Percentiles rank a stretch among this genome's conserved stretches.
Conservation (phyloP, 2,888 invertebrate genomes). For the Drosophila rubida region DNA sequence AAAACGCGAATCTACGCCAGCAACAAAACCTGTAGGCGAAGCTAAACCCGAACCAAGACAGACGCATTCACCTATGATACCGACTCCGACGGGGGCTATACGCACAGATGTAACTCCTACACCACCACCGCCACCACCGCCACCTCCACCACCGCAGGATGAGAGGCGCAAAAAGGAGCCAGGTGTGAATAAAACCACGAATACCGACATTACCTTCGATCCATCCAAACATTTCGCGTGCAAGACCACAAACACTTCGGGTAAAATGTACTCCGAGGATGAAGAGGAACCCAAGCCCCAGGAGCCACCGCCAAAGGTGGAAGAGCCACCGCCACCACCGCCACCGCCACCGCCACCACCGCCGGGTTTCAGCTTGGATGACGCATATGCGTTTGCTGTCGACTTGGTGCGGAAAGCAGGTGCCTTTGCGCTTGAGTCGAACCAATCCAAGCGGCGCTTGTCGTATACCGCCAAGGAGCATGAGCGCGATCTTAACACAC, state of each 20-base stretch:
- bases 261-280: slow-evolving; percentile 19
- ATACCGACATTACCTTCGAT: slow-evolving; percentile 57
- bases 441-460: slow-evolving; percentile 9
- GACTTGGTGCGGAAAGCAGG: slow-evolving; percentile 43
- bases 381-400: slow-evolving; percentile 41
- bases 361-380: slow-evolving; percentile 26
- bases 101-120: not conserved
- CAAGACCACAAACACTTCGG: slow-evolving; percentile 59
- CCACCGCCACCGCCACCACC: not conserved
- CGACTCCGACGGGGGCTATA: not conserved
- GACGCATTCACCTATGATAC: not conserved
- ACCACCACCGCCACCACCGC: not conserved
- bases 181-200: slow-evolving; percentile 22
- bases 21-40: too few relatives aligned
- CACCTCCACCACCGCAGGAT: not conserved
- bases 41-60: not conserved
- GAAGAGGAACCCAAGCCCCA: not conserved
- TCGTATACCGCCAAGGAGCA: slow-evolving; percentile 33
- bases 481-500: slow-evolving; percentile 29
- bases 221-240: slow-evolving; percentile 52
- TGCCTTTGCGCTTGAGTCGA: slow-evolving; percentile 26
- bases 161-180: not conserved
- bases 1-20: not conserved
- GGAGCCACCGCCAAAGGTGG: not conserved
- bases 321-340: not conserved